Percentiles rank a stretch among this genome's conserved stretches.
phyloP scores from a whole-genome alignment of 2,888 invertebrate genomes.

The Selenia dentaria region DNA sequence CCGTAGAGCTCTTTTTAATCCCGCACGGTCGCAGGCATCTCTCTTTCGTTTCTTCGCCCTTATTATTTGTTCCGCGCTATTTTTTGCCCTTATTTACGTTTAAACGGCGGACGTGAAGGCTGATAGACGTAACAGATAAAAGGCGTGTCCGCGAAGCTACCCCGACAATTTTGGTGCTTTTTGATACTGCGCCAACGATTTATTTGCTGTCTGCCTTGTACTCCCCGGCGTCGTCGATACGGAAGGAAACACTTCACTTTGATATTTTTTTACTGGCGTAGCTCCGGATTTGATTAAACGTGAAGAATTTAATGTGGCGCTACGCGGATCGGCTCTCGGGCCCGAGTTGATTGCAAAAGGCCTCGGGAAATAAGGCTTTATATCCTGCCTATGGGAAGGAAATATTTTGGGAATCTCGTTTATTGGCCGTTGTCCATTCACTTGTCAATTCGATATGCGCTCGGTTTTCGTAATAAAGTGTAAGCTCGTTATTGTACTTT shows the following conservation, averaged over 20 bases:
- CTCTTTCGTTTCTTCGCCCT: constrained; percentile 44
- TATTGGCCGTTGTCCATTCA: constrained; percentile 57
- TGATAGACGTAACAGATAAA: constrained; percentile 81
- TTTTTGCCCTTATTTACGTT: constrained; percentile 67
- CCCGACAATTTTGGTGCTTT: constrained; percentile 71
- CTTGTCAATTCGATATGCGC: constrained; percentile 56
- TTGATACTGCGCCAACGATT: constrained; percentile 78
- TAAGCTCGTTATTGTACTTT: constrained; percentile 21
- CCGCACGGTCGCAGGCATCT: constrained; percentile 47
- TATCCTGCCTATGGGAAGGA: constrained; percentile 62
- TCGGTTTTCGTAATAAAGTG: constrained; percentile 51
- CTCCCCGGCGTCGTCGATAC: constrained; percentile 59
- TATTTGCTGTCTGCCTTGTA: constrained; percentile 69
- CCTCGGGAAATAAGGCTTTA: constrained; percentile 62
- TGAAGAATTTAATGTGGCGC: constrained; percentile 75
- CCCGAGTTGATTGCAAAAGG: constrained; percentile 57
- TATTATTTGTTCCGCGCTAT: constrained; percentile 59
- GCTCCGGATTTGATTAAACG: constrained; percentile 72
- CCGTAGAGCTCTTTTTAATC: constrained; percentile 53
- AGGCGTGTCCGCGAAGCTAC: constrained; percentile 72
- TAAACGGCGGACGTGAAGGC: constrained; percentile 54
- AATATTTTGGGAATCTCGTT: constrained; percentile 63
- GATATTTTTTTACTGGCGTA: constrained; percentile 61
- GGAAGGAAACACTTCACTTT: constrained; percentile 66
- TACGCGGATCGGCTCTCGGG: constrained; percentile 55